Base-by-base conservation (phyloP, 2,888 invertebrate genomes). In the Leuctra nigra region DNA sequence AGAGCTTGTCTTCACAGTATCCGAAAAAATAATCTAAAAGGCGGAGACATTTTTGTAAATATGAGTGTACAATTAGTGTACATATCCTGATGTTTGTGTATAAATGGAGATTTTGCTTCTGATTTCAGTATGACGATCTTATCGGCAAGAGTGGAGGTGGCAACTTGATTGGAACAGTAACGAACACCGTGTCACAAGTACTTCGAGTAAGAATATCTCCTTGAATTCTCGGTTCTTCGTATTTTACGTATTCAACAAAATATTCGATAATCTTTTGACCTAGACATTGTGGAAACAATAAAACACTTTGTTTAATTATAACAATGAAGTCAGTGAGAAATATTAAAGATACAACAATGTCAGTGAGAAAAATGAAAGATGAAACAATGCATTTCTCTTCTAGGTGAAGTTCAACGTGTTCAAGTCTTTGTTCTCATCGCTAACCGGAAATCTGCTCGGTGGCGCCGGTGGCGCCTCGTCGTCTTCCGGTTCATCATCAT, bases 361-460 rank as follows among this genome's bases (percentile, higher is more conserved):
- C 29, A 11, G 6, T 6, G 29, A 29, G n/a, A n/a, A n/a, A n/a
- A n/a, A n/a, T n/a, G n/a, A n/a, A n/a, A n/a, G n/a, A n/a, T n/a
- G n/a, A n/a, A n/a, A n/a, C n/a, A n/a, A n/a, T n/a, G n/a, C n/a
- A n/a, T n/a, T n/a, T n/a, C n/a, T n/a, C n/a, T 63, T 66, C 48
- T 59, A 68, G 67, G 62, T 66, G 23, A 69, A 68, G 61, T 64
- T 66, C 59, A 63, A 64, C 23, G 58, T 72, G 38, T 67, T 72
- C 61, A 71, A 69, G 61, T 64, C 68, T 13, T 58, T 70, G 44
- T 68, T 73, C 64, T 68, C 69, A 1, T 61, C 67, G 23, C 65
- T 72, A 53, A 69, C 70, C 3, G 70, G 70, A 23, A 58, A 70
- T 29, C 64, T 71, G 13, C 36, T 55, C 4, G 55, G 55, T 2